A percentile compares a stretch with the other conserved stretches of the same genome.
Evolutionary conservation across 2,888 invertebrate genomes (phyloP).

Genomic region (Lasioglossum morio): DNA sequence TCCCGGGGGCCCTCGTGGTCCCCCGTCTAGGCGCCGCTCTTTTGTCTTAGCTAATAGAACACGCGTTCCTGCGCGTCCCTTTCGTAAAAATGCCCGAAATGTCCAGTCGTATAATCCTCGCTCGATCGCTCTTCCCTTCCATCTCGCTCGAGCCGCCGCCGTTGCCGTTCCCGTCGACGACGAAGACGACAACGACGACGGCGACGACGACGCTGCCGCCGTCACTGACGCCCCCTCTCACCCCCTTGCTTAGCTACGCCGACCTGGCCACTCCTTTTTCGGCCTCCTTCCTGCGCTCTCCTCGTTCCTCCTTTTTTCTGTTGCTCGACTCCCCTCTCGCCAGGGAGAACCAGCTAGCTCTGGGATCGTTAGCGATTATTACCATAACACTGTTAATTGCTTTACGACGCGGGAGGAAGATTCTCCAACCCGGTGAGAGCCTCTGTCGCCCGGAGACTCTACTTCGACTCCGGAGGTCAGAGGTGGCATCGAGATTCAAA

Average conservation of each 20-base stretch:
- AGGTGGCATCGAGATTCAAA: background rate
- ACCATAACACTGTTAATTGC: slow-evolving; percentile 79
- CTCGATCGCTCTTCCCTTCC: slow-evolving; percentile 76
- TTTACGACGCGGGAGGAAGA: slow-evolving; percentile 68
- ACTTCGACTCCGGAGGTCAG: background rate
- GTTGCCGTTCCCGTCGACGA: background rate
- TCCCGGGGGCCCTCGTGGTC: slow-evolving; percentile 52
- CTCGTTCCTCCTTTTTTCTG: slow-evolving; percentile 10
- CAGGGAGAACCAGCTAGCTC: slow-evolving; percentile 8
- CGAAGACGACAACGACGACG: background rate
- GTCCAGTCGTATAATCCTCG: slow-evolving; percentile 82
- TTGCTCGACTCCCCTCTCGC: slow-evolving; percentile 17
- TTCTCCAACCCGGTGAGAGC: slow-evolving; percentile 27
- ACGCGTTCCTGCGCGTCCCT: slow-evolving; percentile 83
- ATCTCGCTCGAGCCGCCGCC: slow-evolving; percentile 40
- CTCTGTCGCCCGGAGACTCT: slow-evolving; percentile 19
- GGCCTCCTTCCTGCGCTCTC: slow-evolving; percentile 45
- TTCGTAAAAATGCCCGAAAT: slow-evolving; percentile 82
- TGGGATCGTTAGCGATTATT: slow-evolving; percentile 74
- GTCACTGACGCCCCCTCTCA: slow-evolving; percentile 4
- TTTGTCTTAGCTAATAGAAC: slow-evolving; percentile 84
- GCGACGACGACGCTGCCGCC: background rate
- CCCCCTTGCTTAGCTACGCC: slow-evolving; percentile 26
- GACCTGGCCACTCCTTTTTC: slow-evolving; percentile 52
- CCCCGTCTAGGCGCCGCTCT: slow-evolving; percentile 83